Evolutionary conservation across 2,797 vertebrate species (phyloP).

Genomic region (Threskiornis aethiopicus): DNA sequence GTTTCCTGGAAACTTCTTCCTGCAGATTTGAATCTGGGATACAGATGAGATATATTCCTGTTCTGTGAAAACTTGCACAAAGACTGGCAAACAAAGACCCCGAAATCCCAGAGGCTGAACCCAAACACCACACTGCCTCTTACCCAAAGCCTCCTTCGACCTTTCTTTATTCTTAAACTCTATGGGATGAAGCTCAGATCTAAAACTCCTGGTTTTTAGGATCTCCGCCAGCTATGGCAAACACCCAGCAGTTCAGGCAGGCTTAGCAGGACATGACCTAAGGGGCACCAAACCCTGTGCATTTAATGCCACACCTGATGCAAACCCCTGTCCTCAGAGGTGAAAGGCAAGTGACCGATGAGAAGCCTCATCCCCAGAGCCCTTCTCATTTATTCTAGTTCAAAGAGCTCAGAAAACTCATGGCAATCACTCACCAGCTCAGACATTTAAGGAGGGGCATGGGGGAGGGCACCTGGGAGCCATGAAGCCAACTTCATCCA

Average conservation of each 20-base stretch:
- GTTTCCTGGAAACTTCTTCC: neutral
- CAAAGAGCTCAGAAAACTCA: slow-evolving; percentile 42
- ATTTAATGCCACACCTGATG: neutral
- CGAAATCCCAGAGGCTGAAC: neutral
- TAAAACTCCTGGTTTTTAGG: neutral
- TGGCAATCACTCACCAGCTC: slow-evolving; percentile 29
- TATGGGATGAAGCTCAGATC: fast-evolving
- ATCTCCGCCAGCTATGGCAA: neutral
- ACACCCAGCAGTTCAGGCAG: neutral
- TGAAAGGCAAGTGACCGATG: neutral
- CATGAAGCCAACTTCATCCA: neutral
- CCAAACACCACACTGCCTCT: neutral
- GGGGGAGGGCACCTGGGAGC: neutral
- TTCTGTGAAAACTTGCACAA: neutral
- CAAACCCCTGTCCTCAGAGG: neutral
- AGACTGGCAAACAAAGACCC: neutral
- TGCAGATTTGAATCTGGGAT: neutral
- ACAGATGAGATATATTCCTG: neutral
- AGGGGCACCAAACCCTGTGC: neutral
- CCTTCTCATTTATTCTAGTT: neutral
- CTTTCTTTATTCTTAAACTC: neutral
- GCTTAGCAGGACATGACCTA: neutral
- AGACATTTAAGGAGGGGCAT: neutral
- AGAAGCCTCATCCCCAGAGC: neutral
- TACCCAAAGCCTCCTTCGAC: neutral